Conservation (phyloP, 2,888 invertebrate genomes). For the Linyphia triangularis region DNA sequence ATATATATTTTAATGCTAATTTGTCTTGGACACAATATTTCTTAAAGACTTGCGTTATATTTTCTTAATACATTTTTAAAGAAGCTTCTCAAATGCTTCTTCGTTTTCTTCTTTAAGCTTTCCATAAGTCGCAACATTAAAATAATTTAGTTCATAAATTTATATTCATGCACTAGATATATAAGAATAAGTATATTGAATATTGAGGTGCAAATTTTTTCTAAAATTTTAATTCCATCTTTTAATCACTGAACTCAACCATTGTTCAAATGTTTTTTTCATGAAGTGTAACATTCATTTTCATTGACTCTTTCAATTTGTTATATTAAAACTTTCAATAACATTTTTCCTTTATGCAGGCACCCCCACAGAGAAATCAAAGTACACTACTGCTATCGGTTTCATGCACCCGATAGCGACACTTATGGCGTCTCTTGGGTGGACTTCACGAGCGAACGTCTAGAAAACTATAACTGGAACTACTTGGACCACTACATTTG, state of each 20-base stretch:
- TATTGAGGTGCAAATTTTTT: no score
- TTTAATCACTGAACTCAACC: background rate
- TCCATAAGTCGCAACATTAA: no score
- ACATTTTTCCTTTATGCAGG: conserved; percentile 81
- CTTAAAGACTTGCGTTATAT: no score
- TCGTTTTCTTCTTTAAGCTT: no score
- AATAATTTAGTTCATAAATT: no score
- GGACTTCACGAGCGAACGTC: conserved; percentile 94
- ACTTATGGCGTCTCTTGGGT: conserved; percentile 97
- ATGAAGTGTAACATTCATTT: background rate
- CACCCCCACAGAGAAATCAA: conserved; percentile 95
- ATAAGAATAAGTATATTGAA: no score
- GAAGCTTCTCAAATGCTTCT: no score
- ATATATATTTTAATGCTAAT: no score
- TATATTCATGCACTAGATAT: no score
- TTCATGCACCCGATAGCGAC: conserved; percentile 94
- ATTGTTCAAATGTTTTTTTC: background rate
- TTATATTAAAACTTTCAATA: background rate
- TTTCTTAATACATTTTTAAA: no score
- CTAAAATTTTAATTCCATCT: background rate
- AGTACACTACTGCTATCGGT: conserved; percentile 94
- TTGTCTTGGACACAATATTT: no score
- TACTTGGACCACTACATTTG: conserved; percentile 98
- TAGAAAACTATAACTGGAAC: conserved; percentile 98
- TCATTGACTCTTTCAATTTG: background rate